A percentile compares a stretch with the other conserved stretches of the same genome.
Evolutionary conservation across 2,888 invertebrate genomes (phyloP).

Genomic region (Sphecodes monilicornis): DNA sequence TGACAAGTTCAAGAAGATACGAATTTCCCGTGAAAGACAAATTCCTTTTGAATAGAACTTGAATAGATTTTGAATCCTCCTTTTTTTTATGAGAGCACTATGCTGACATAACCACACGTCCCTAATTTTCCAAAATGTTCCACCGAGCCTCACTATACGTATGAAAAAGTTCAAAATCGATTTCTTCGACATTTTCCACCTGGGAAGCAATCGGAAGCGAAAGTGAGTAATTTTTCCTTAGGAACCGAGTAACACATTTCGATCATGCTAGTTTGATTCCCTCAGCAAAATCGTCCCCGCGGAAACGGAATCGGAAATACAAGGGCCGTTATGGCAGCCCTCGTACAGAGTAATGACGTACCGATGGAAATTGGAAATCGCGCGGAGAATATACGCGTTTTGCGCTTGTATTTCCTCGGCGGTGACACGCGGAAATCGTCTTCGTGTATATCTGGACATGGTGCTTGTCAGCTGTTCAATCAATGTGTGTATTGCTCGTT

Average conservation of each 20-base stretch:
- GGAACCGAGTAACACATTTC: neutral
- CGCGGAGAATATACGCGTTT: neutral
- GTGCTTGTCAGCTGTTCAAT: conserved; percentile 47
- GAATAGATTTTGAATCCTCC: too few relatives aligned
- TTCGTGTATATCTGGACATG: neutral
- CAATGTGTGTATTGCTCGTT: conserved; percentile 45
- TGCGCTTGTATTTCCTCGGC: conserved; percentile 27
- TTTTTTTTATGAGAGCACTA: too few relatives aligned
- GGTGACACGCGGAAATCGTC: conserved; percentile 51
- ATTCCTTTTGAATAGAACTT: too few relatives aligned
- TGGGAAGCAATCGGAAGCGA: neutral
- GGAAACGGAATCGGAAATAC: conserved; percentile 25
- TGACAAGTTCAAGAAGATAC: too few relatives aligned
- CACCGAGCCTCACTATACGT: too few relatives aligned
- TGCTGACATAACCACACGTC: too few relatives aligned
- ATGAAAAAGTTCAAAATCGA: neutral
- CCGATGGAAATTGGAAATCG: conserved; percentile 47
- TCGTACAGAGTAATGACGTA: neutral
- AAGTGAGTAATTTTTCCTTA: neutral
- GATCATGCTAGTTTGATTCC: neutral
- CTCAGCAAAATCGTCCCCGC: neutral
- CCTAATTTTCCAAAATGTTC: too few relatives aligned
- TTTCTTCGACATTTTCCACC: neutral
- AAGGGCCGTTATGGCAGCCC: neutral
- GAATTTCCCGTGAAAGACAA: too few relatives aligned